Conservation (phyloP, 2,888 invertebrate species). For the Cosmopolites sordidus region DNA sequence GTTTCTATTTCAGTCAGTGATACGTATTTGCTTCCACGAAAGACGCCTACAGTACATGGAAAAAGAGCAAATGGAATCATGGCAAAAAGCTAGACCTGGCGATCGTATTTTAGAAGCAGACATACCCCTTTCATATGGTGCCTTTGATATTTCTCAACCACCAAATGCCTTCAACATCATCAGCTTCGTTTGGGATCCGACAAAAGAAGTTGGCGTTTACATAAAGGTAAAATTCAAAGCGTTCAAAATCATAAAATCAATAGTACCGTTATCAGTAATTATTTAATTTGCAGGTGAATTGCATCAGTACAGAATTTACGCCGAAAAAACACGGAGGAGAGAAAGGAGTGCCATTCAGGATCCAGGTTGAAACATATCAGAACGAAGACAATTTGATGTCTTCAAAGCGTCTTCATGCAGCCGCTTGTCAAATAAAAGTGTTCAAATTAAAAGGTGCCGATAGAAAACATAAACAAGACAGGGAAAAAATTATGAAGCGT, state of each 20-base stretch:
- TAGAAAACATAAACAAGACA: constrained; percentile 93
- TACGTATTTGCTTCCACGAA: constrained; percentile 94
- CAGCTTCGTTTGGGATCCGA: constrained; percentile 92
- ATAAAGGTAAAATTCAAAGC: constrained; percentile 64
- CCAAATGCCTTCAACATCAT: constrained; percentile 69
- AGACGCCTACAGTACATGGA: constrained; percentile 93
- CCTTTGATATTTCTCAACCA: constrained; percentile 77
- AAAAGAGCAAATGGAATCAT: constrained; percentile 85
- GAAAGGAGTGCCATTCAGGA: constrained; percentile 94
- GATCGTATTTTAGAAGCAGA: constrained; percentile 91
- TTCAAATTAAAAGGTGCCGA: constrained; percentile 94
- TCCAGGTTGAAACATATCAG: constrained; percentile 87
- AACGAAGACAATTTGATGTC: constrained; percentile 52
- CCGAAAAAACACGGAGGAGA: constrained; percentile 97
- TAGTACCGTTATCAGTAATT: not conserved
- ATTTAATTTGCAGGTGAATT: constrained; percentile 67
- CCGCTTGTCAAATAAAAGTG: constrained; percentile 94
- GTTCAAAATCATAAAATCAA: not conserved
- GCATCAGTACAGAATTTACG: constrained; percentile 96
- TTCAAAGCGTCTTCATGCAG: constrained; percentile 75
- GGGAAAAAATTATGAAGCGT: constrained; percentile 87
- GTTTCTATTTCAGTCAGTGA: constrained; percentile 63
- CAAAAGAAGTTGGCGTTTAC: constrained; percentile 92
- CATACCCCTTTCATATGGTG: constrained; percentile 88
- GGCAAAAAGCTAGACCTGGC: constrained; percentile 85